phyloP scores from a whole-genome alignment of 2,797 vertebrate genomes.

The Arrhamphus sclerolepis region DNA sequence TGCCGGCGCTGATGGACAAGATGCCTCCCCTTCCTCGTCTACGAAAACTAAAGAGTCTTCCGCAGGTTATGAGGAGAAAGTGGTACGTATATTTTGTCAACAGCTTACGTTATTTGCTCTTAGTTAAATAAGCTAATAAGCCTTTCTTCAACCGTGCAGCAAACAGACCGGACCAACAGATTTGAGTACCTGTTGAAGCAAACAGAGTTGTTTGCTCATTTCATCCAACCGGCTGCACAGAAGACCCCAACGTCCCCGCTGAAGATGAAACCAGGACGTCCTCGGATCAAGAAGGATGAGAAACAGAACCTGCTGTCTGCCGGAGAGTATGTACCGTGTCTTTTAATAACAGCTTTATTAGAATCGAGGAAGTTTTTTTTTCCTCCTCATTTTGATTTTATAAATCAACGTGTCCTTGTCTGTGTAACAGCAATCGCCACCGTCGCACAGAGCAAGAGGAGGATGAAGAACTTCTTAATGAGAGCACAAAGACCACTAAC shows the following conservation, averaged over 20 bases:
- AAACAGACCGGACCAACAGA: conserved; percentile 97
- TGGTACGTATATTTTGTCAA: conserved; percentile 79
- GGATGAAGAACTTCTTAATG: conserved; percentile 94
- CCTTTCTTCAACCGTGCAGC: conserved; percentile 72
- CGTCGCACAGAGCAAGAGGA: conserved; percentile 98
- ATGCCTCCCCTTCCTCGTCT: conserved; percentile 83
- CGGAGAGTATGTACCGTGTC: conserved; percentile 90
- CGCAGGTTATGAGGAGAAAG: conserved; percentile 96
- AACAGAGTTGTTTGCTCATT: conserved; percentile 98
- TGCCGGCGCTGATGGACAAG: conserved; percentile 76
- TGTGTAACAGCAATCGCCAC: conserved; percentile 87
- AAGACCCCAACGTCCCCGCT: conserved; percentile 98
- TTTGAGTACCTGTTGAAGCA: conserved; percentile 99
- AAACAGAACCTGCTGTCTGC: conserved; percentile 95
- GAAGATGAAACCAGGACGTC: conserved; percentile 99
- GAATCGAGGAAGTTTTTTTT: background rate
- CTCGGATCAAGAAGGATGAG: conserved; percentile 96
- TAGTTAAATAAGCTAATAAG: background rate
- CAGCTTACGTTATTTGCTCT: background rate
- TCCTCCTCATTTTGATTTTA: background rate
- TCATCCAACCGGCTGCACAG: conserved; percentile 98
- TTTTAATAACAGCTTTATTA: background rate
- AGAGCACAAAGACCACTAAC: conserved; percentile 94
- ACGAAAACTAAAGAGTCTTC: conserved; percentile 85
- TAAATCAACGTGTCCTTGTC: background rate